Conservation (phyloP, 2,888 invertebrate species). For the Tenthredo scrophulariae region DNA sequence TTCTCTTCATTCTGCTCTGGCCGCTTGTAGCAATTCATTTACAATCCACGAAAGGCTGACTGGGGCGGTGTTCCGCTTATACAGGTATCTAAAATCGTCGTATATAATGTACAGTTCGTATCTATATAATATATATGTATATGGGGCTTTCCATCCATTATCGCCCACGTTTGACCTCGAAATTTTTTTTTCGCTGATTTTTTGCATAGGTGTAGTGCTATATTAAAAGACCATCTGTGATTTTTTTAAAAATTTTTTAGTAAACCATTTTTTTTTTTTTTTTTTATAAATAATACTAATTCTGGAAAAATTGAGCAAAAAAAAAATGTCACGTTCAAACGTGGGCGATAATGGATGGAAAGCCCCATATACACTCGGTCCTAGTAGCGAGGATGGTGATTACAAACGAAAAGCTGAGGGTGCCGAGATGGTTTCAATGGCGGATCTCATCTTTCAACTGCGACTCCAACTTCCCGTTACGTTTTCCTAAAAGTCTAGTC, state of each 20-base stretch:
- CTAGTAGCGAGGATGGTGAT: conserved; percentile 15
- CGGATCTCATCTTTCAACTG: conserved; percentile 36
- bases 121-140: neutral
- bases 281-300: too few species aligned
- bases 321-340: too few species aligned
- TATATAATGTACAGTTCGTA: neutral
- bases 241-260: too few species aligned
- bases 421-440: conserved; percentile 30
- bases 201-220: too few species aligned
- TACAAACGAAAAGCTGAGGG: conserved; percentile 51
- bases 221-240: too few species aligned
- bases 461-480: neutral
- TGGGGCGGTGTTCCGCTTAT: conserved; percentile 6
- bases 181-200: too few species aligned
- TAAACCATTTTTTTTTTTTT: too few species aligned
- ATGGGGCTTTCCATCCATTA: too few species aligned
- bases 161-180: too few species aligned
- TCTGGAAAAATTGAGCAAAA: too few species aligned
- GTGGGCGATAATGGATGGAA: too few species aligned
- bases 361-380: neutral
- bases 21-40: conserved; percentile 57
- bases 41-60: conserved; percentile 54
- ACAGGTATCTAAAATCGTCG: conserved; percentile 1
- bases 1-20: conserved; percentile 15
- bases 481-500: neutral